phyloP scores from a whole-genome alignment of 2,113 vertebrate genomes.

The Xiphias gladius region DNA sequence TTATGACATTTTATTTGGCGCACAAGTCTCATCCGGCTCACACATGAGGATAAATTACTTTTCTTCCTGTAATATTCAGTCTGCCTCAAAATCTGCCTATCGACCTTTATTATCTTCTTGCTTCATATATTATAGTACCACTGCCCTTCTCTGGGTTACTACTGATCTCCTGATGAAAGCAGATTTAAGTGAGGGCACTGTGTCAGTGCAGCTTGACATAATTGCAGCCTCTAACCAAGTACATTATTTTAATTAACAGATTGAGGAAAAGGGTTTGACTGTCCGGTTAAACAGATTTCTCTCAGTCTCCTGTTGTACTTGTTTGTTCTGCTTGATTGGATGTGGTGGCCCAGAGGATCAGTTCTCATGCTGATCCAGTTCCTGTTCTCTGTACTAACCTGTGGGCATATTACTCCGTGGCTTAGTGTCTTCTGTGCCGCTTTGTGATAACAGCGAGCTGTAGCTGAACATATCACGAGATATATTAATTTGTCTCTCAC shows the following conservation, averaged over 20 bases:
- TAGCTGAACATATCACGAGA: not conserved
- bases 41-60: not conserved
- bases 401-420: conserved; percentile 38
- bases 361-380: conserved; percentile 37
- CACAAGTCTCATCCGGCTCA: conserved; percentile 8
- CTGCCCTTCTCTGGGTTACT: conserved; percentile 3
- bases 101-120: conserved; percentile 13
- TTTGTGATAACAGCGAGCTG: conserved; percentile 25
- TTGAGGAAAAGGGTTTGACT: conserved; percentile 33
- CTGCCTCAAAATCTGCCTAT: conserved; percentile 29
- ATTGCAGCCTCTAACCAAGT: conserved; percentile 45
- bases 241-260: conserved; percentile 56
- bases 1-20: conserved; percentile 20
- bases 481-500: conserved; percentile 41
- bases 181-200: conserved; percentile 27
- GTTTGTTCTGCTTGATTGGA: conserved; percentile 58
- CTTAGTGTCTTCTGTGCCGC: conserved; percentile 16
- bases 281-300: conserved; percentile 34
- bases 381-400: conserved; percentile 39
- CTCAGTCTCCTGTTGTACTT: conserved; percentile 33
- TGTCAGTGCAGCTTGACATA: conserved; percentile 46
- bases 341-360: conserved; percentile 40
- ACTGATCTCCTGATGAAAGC: conserved; percentile 39
- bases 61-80: conserved; percentile 23
- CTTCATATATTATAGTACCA: not conserved